Conservation (phyloP, 1,140 invertebrate species). For the Mylabris phalerata region DNA sequence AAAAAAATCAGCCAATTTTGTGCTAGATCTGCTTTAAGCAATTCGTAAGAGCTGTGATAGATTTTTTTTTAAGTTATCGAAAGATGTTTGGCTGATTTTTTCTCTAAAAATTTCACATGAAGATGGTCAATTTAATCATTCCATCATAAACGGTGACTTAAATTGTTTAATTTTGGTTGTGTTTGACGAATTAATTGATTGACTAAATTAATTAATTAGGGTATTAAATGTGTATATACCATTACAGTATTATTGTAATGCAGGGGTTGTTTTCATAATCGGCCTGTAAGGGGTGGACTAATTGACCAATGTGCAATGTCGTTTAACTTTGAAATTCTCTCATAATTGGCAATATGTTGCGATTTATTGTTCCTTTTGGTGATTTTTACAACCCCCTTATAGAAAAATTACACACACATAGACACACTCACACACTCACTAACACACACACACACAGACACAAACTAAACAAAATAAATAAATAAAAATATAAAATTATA, state of each 20-base stretch:
- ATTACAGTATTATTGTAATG: slow-evolving; percentile 33
- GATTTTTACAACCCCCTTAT: not conserved
- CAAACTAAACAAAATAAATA: not conserved
- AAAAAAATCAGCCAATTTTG: no score
- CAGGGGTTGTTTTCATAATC: slow-evolving; percentile 17
- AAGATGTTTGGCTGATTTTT: no score
- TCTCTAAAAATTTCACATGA: no score
- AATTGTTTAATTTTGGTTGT: slow-evolving; percentile 4
- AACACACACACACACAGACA: no score
- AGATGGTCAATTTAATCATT: slow-evolving; percentile 6
- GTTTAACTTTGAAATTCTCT: slow-evolving; percentile 2
- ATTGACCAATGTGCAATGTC: slow-evolving; percentile 25
- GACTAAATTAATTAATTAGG: not conserved
- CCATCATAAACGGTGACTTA: slow-evolving; percentile 13
- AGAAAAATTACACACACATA: no score
- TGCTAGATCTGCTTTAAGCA: slow-evolving; percentile 16
- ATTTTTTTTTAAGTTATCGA: slow-evolving; percentile 8
- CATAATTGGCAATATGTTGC: slow-evolving; percentile 17
- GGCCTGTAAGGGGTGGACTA: slow-evolving; percentile 6
- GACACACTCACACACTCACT: no score
- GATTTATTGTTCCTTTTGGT: slow-evolving; percentile 17
- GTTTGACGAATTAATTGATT: no score
- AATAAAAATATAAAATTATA: not conserved
- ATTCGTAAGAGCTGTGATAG: slow-evolving; percentile 41
- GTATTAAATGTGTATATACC: slow-evolving; percentile 18